A percentile compares a stretch with the other conserved stretches of the same genome.
Conservation (phyloP, 2,113 vertebrate species). For the Motacilla alba region DNA sequence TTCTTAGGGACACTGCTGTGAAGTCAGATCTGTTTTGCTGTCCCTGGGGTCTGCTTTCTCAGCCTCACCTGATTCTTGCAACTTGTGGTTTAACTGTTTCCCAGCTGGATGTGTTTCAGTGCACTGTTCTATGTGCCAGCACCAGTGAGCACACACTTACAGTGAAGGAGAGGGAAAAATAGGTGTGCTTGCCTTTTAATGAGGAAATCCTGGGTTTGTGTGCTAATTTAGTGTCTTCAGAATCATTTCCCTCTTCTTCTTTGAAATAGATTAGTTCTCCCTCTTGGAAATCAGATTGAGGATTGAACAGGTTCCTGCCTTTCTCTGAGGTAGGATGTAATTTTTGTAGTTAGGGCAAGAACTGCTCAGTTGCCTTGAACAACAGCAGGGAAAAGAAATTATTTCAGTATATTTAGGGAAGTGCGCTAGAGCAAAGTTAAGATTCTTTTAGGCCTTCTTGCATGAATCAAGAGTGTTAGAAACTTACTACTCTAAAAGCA, state of each 20-base stretch:
- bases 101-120: background rate
- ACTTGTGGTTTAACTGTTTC: background rate
- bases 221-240: background rate
- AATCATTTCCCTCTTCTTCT: constrained; percentile 40
- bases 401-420: background rate
- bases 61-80: background rate
- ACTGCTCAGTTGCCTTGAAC: background rate
- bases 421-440: background rate
- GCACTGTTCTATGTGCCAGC: background rate
- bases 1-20: background rate
- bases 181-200: background rate
- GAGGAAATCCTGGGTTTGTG: background rate
- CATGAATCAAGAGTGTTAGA: background rate
- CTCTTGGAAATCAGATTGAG: constrained; percentile 39
- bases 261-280: constrained; percentile 51
- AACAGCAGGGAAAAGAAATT: background rate
- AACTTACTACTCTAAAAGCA: background rate
- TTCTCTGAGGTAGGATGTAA: constrained; percentile 38
- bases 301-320: constrained; percentile 50
- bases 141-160: background rate
- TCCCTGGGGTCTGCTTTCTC: background rate
- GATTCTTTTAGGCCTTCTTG: background rate
- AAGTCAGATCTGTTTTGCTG: background rate
- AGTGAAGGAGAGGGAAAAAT: background rate
- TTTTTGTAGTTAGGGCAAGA: constrained; percentile 28